Percentiles rank a stretch among this genome's conserved stretches.
phyloP scores from a whole-genome alignment of 1,140 invertebrate genomes.

The Leptopilina boulardi region DNA sequence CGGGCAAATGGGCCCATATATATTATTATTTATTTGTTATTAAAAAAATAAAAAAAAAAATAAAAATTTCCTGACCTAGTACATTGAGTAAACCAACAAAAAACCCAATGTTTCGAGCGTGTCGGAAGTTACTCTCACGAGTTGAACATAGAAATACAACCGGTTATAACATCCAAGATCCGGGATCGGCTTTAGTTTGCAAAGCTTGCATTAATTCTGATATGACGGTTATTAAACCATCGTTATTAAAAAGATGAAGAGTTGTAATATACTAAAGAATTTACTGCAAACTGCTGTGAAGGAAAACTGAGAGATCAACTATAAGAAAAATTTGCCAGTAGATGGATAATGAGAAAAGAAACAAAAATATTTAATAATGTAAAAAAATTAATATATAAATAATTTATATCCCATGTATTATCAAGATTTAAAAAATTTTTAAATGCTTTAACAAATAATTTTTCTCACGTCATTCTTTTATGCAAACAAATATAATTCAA shows the following conservation, averaged over 20 bases:
- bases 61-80: slow-evolving; percentile 25
- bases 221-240: slow-evolving; percentile 18
- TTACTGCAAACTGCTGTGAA: background rate
- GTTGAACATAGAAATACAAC: slow-evolving; percentile 16
- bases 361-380: background rate
- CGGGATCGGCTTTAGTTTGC: slow-evolving; percentile 36
- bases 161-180: slow-evolving; percentile 38
- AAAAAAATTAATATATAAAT: too few species aligned
- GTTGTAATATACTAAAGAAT: slow-evolving; percentile 7
- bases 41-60: too few species aligned
- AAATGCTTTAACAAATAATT: too few species aligned
- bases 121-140: slow-evolving; percentile 33
- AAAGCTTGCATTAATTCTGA: slow-evolving; percentile 33
- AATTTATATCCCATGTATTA: too few species aligned
- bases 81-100: slow-evolving; percentile 25
- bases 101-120: slow-evolving; percentile 21
- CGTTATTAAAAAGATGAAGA: slow-evolving; percentile 16
- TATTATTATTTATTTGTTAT: too few species aligned
- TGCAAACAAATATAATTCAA: too few species aligned
- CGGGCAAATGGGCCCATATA: too few species aligned
- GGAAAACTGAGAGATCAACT: background rate
- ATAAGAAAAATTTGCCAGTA: background rate
- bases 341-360: background rate
- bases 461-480: too few species aligned
- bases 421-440: too few species aligned